Evolutionary conservation across 2,888 invertebrate genomes (phyloP).

Genomic region (Strigamia maritima): DNA sequence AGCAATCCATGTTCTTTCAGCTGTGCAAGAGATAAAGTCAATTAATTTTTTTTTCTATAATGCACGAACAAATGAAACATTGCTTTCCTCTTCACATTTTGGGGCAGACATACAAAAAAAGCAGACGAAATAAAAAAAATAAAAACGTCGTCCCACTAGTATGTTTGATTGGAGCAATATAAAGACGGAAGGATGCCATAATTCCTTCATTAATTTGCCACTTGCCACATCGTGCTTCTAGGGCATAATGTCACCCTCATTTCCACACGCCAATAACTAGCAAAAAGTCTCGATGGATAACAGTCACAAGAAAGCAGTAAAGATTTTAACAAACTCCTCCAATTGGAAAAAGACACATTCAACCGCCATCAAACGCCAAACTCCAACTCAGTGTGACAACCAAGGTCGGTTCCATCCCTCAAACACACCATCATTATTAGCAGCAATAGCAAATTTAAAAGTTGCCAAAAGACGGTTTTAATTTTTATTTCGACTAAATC

Average conservation of each 20-base stretch:
- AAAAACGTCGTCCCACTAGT: neutral
- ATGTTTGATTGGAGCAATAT: conserved; percentile 4
- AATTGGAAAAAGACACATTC: conserved; percentile 4
- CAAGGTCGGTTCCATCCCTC: conserved; percentile 4
- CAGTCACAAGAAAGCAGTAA: neutral
- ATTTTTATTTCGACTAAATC: neutral
- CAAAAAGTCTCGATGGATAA: neutral
- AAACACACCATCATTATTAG: neutral
- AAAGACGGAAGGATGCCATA: conserved; percentile 4
- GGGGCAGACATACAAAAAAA: neutral
- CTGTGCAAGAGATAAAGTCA: conserved; percentile 4
- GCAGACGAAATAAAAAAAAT: neutral
- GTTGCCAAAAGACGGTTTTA: neutral
- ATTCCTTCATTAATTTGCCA: neutral
- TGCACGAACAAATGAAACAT: conserved; percentile 4
- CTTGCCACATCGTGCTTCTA: neutral
- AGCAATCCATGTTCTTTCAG: conserved; percentile 4
- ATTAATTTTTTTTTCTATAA: conserved; percentile 2
- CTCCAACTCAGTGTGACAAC: neutral
- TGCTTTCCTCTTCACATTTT: neutral
- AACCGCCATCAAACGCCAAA: conserved; percentile 4
- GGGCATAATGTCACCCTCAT: neutral
- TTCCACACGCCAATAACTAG: neutral
- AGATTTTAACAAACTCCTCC: neutral
- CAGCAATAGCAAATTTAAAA: neutral